Evolutionary conservation across 1,140 invertebrate genomes (phyloP), one percentile per base, ranked within the genome.

Genomic region (Tetranychus urticae): DNA sequence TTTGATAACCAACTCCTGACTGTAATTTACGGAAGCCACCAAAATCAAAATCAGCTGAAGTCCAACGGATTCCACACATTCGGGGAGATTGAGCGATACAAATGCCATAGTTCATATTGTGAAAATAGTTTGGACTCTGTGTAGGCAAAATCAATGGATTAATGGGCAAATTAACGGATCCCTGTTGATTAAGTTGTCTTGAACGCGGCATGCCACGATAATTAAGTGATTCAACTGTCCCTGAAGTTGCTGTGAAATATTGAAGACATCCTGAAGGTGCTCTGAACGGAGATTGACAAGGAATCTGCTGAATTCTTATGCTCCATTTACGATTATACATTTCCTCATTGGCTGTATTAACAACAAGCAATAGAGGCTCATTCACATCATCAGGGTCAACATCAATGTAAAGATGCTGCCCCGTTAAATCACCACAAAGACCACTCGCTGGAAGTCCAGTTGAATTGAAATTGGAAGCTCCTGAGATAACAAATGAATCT

Each of bases 211-310:
- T 56, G 8, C 62, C 62, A 12, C 64, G 52, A 60, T 62, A 71
- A 58, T 70, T 87, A 64, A 88, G 88, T 69, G 83, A 84, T 45
- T 71, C 77, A 14, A 87, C 79, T 0, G 75, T 80, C 12, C 81
- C 83, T 7, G 75, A 75, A 3, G 72, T 64, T 4, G 73, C 76
- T 34, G 78, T 81, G 68, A 81, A 82, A 70, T 86, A 87, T 73
- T 85, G 83, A 3, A 87, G 73, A 70, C 86, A 88, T 37, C 84
- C 84, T 52, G 78, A 77, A 3, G 84, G 84, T 3, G 84, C 84
- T 66, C 31, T 55, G 33, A 59, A 65, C 23, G 50, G 59, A 37
- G 64, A 65, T 31, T 65, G 64, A 42, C 64, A 65, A 10, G 64
- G 45, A 52, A 65, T 61, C 36, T 65, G 64, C 47, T 56, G 59